These are phyloP conservation scores for Catocala nupta DNA, from an alignment of 2,888 invertebrate species.

Conservation along the genomic window DNA sequence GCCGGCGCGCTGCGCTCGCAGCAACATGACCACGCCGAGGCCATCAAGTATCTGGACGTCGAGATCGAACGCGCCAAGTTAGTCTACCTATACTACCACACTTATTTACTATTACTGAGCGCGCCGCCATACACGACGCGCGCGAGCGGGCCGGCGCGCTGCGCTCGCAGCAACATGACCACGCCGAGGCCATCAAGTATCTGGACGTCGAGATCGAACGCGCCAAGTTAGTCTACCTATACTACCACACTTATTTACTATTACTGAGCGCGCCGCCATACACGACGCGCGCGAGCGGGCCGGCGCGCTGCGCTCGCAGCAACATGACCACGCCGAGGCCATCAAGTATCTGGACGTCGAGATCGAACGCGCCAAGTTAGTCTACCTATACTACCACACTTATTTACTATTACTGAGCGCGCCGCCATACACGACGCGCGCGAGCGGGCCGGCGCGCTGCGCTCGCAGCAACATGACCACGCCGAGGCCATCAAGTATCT, in stretches of 20 bases:
- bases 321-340: conserved; percentile 22
- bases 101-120: not conserved
- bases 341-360: conserved; percentile 54
- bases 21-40: conserved; percentile 22
- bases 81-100: conserved; percentile 20
- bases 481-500: conserved; percentile 35
- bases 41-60: conserved; percentile 45
- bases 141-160: conserved; percentile 9
- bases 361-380: conserved; percentile 61
- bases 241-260: not conserved
- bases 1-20: conserved; percentile 17
- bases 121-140: conserved; percentile 8
- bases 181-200: conserved; percentile 26
- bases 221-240: conserved; percentile 51
- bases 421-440: conserved; percentile 7
- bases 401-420: conserved; percentile 5
- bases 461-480: conserved; percentile 19
- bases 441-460: conserved; percentile 7
- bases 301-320: conserved; percentile 17
- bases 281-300: not conserved
- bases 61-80: conserved; percentile 64
- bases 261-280: conserved; percentile 12
- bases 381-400: not conserved
- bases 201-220: conserved; percentile 61
- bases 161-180: conserved; percentile 18